Conservation (phyloP, 2,113 vertebrate genomes). For the Boulengerochromis microlepis region DNA sequence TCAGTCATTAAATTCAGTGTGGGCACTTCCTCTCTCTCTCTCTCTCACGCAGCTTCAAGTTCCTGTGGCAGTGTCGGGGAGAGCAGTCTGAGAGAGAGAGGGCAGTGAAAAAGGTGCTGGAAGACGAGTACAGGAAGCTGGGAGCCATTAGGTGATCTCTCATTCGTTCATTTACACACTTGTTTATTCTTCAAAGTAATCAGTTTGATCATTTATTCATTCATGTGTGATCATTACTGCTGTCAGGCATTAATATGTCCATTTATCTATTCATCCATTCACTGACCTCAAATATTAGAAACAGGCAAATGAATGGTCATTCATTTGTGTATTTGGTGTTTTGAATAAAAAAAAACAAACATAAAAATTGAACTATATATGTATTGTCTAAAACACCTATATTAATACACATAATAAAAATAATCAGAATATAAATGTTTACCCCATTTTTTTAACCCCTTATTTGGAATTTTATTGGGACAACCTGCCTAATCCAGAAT, state of each 20-base stretch:
- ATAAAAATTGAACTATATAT: neutral
- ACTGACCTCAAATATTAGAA: neutral
- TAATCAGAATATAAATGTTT: neutral
- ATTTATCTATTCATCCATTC: neutral
- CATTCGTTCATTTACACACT: fast-evolving
- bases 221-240: neutral
- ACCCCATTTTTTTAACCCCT: neutral
- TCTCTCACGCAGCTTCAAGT: neutral
- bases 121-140: constrained; percentile 13
- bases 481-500: neutral
- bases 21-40: neutral
- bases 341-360: neutral
- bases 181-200: fast-evolving
- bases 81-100: neutral
- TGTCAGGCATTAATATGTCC: neutral
- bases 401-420: neutral
- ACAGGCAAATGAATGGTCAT: neutral
- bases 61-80: constrained; percentile 5
- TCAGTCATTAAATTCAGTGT: neutral
- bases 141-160: neutral
- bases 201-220: neutral
- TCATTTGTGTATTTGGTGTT: neutral
- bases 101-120: constrained; percentile 10
- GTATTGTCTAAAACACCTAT: neutral
- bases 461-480: neutral